Evolutionary conservation across 2,113 vertebrate genomes (phyloP).

Genomic region (Fulmarus glacialis): DNA sequence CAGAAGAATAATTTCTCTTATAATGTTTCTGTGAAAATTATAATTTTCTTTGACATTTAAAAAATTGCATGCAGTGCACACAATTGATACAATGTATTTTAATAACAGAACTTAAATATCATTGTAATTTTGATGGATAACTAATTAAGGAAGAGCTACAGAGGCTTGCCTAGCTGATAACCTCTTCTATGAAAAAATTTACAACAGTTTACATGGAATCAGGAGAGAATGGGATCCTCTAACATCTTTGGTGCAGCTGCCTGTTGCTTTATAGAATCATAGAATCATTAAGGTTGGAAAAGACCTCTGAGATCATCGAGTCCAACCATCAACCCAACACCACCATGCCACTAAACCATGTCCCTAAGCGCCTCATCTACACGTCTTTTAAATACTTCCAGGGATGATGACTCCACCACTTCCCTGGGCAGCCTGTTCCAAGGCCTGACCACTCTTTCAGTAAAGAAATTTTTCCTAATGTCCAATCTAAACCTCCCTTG

Average conservation of each 20-base stretch:
- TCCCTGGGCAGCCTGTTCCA: too few relatives aligned
- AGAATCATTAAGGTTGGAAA: too few relatives aligned
- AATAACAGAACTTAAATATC: background rate
- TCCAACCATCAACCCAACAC: too few relatives aligned
- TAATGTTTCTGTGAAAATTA: background rate
- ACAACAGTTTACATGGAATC: background rate
- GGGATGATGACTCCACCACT: too few relatives aligned
- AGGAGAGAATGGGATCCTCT: background rate
- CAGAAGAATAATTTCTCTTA: background rate
- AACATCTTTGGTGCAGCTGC: background rate
- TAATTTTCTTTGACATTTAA: background rate
- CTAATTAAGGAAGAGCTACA: background rate
- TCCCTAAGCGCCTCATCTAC: too few relatives aligned
- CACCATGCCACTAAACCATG: too few relatives aligned
- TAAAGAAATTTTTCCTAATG: too few relatives aligned
- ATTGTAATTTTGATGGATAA: background rate
- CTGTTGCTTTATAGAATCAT: too few relatives aligned
- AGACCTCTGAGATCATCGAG: too few relatives aligned
- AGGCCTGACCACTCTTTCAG: too few relatives aligned
- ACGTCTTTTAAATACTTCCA: too few relatives aligned
- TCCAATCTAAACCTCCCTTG: too few relatives aligned
- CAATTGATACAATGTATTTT: background rate
- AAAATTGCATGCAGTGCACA: background rate
- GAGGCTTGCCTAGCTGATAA: background rate
- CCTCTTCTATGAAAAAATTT: background rate